A percentile compares a stretch with the other conserved stretches of the same genome.
phyloP scores from a whole-genome alignment of 2,797 vertebrate genomes.

The Pipistrellus nathusii region DNA sequence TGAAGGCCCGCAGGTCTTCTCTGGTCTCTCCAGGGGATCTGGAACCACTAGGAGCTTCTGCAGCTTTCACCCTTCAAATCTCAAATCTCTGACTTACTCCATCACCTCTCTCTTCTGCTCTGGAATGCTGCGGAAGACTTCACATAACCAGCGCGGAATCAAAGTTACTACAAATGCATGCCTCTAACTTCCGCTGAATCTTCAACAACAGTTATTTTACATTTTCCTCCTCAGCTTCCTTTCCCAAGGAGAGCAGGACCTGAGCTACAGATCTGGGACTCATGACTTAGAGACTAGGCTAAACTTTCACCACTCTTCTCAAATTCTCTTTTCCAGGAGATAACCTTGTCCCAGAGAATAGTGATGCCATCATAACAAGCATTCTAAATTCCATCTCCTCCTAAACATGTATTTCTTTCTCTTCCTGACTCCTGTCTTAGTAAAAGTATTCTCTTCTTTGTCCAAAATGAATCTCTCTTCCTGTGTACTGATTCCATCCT shows the following conservation, averaged over 20 bases:
- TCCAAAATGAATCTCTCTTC: background rate
- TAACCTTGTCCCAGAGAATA: slow-evolving; percentile 3
- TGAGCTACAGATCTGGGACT: background rate
- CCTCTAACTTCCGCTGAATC: background rate
- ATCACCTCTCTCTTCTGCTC: background rate
- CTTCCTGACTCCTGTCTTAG: background rate
- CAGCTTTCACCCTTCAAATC: background rate
- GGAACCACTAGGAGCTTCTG: background rate
- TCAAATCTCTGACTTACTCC: background rate
- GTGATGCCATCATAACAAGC: background rate
- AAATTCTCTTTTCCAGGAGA: background rate
- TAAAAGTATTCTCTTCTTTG: background rate
- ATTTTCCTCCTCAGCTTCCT: background rate
- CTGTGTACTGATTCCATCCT: background rate
- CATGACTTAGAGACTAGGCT: background rate
- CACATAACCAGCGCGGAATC: background rate
- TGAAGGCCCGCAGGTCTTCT: background rate
- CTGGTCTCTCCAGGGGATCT: background rate
- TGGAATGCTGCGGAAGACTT: slow-evolving; percentile 22
- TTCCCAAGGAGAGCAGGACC: background rate
- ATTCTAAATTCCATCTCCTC: background rate
- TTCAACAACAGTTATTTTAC: slow-evolving; percentile 18
- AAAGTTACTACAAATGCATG: background rate
- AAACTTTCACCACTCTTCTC: background rate
- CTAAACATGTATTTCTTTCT: background rate